Evolutionary conservation across 2,113 vertebrate genomes (phyloP).

Genomic region (Brienomyrus longianalis): DNA sequence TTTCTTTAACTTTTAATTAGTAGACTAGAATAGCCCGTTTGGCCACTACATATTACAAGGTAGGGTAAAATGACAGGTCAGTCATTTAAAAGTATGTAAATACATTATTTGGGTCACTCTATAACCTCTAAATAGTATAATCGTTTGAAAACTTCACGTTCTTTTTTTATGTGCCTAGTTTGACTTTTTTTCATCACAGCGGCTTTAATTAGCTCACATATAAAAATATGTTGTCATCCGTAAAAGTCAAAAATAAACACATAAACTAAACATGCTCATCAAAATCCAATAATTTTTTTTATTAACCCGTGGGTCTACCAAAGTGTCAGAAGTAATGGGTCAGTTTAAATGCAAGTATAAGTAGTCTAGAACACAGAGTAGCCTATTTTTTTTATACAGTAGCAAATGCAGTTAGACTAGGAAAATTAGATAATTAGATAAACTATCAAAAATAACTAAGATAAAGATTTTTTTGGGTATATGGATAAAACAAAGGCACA

Average conservation of each 20-base stretch:
- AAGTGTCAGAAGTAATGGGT: not conserved
- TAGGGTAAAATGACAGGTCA: not conserved
- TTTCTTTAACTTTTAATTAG: not conserved
- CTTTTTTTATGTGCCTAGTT: not conserved
- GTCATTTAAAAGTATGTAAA: not conserved
- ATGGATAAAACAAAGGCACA: not conserved
- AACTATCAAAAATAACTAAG: not conserved
- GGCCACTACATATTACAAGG: not conserved
- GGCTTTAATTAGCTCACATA: not conserved
- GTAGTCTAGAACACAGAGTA: not conserved
- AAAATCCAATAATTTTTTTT: not conserved
- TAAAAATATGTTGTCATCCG: not conserved
- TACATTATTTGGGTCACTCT: not conserved
- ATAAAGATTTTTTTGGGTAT: not conserved
- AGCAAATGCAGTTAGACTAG: not conserved
- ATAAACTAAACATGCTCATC: not conserved
- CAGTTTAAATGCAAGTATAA: not conserved
- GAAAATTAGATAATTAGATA: not conserved
- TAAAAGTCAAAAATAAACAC: not conserved
- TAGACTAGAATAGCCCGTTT: not conserved
- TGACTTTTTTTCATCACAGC: not conserved
- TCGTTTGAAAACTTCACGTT: not conserved
- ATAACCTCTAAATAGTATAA: not conserved
- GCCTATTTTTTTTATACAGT: not conserved
- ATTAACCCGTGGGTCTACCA: not conserved